A percentile compares a stretch with the other conserved stretches of the same genome.
These are phyloP conservation scores for Corythaixoides concolor DNA, from an alignment of 2,113 vertebrate species.

Conservation along the genomic window DNA sequence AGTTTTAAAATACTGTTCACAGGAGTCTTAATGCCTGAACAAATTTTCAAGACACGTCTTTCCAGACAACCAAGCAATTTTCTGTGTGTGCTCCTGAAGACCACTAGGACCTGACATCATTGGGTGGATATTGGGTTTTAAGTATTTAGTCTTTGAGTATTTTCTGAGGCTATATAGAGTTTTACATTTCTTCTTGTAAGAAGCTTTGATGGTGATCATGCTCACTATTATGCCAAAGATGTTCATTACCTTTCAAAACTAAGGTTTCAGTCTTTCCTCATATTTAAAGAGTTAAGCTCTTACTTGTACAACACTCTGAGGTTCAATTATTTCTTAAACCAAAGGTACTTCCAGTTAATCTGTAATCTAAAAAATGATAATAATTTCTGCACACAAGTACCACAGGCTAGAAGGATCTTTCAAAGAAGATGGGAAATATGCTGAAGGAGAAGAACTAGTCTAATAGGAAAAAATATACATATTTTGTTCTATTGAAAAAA, in stretches of 20 bases:
- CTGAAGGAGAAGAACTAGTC: neutral
- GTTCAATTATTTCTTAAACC: neutral
- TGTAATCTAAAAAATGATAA: neutral
- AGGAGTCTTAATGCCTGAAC: neutral
- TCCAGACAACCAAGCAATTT: neutral
- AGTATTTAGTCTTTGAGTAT: neutral
- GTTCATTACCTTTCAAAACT: neutral
- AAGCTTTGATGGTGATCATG: neutral
- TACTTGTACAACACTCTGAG: neutral
- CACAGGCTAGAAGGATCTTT: neutral
- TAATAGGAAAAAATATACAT: neutral
- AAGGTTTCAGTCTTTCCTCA: neutral
- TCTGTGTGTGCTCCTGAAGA: neutral
- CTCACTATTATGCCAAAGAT: neutral
- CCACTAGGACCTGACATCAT: neutral
- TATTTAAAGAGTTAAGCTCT: neutral
- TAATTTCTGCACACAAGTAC: neutral
- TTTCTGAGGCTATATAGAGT: neutral
- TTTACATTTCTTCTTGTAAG: neutral
- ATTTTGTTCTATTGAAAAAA: neutral
- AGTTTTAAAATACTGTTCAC: neutral
- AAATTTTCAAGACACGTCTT: neutral
- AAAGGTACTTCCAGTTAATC: neutral
- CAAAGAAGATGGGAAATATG: neutral
- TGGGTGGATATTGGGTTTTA: neutral